Conservation (phyloP, 2,797 vertebrate species). For the Tarsius wallacei region DNA sequence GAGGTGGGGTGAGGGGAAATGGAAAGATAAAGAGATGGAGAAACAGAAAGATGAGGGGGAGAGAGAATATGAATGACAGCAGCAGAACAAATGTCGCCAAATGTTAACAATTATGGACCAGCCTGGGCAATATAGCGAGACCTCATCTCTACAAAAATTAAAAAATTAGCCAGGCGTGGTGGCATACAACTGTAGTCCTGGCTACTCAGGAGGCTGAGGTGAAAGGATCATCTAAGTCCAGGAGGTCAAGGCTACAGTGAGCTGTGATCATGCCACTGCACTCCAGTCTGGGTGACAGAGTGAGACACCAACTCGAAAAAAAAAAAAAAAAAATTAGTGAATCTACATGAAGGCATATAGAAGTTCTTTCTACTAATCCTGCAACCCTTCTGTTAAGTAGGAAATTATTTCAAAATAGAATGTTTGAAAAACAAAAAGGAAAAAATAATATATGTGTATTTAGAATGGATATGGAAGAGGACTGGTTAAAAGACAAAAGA, state of each 20-base stretch:
- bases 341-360: neutral
- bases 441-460: neutral
- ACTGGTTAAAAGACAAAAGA: neutral
- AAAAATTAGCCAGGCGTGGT: too few relatives aligned
- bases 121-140: too few relatives aligned
- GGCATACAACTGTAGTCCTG: too few relatives aligned
- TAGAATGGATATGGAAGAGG: neutral
- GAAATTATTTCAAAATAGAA: conserved; percentile 61
- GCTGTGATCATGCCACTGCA: too few relatives aligned
- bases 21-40: neutral
- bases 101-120: neutral
- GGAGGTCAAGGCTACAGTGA: too few relatives aligned
- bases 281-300: too few relatives aligned
- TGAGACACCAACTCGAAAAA: too few relatives aligned
- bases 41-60: neutral
- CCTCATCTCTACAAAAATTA: too few relatives aligned
- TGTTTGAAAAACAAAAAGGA: conserved; percentile 29
- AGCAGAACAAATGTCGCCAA: conserved; percentile 1
- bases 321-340: neutral
- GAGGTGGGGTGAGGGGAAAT: too few relatives aligned
- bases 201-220: too few relatives aligned
- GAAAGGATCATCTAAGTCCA: too few relatives aligned
- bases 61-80: neutral
- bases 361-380: conserved; percentile 43
- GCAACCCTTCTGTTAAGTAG: neutral